phyloP scores from a whole-genome alignment of 2,797 vertebrate species.

The Crocidura indochinensis region DNA sequence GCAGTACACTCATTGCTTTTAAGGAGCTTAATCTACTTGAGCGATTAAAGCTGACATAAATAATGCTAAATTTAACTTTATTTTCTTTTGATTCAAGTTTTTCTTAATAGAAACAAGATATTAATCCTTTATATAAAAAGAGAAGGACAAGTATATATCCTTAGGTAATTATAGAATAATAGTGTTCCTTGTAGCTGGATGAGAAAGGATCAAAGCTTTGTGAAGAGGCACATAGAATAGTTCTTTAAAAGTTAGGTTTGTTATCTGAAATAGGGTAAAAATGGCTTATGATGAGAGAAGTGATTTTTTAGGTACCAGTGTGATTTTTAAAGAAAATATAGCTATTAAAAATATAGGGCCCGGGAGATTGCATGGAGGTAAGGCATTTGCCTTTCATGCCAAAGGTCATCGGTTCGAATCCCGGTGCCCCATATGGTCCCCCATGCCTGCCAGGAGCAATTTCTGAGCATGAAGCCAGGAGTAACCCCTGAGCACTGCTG shows the following conservation, averaged over 20 bases:
- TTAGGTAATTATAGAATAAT: background rate
- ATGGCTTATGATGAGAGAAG: constrained; percentile 10
- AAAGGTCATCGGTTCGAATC: too few species aligned
- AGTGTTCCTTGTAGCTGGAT: background rate
- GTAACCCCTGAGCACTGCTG: too few species aligned
- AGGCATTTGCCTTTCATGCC: too few species aligned
- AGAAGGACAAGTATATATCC: background rate
- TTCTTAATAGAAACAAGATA: constrained; percentile 24
- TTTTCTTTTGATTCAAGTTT: constrained; percentile 45
- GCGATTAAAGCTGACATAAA: constrained; percentile 17
- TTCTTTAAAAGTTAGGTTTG: background rate
- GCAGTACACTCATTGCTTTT: background rate
- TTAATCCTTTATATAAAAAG: constrained; percentile 11
- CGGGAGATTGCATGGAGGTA: too few species aligned
- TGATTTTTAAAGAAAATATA: constrained; percentile 32
- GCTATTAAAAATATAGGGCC: constrained; percentile 50
- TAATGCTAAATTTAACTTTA: constrained; percentile 28
- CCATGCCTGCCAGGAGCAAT: too few species aligned
- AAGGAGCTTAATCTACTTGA: constrained; percentile 20
- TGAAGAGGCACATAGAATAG: background rate
- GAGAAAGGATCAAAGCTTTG: constrained; percentile 1
- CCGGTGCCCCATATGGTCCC: too few species aligned
- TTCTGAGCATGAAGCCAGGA: too few species aligned
- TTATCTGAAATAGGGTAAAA: constrained; percentile 18
- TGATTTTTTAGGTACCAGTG: background rate